Evolutionary conservation across 2,797 vertebrate species (phyloP), one percentile per base, ranked within the genome.

Genomic region (Phrynocephalus vlangalii): DNA sequence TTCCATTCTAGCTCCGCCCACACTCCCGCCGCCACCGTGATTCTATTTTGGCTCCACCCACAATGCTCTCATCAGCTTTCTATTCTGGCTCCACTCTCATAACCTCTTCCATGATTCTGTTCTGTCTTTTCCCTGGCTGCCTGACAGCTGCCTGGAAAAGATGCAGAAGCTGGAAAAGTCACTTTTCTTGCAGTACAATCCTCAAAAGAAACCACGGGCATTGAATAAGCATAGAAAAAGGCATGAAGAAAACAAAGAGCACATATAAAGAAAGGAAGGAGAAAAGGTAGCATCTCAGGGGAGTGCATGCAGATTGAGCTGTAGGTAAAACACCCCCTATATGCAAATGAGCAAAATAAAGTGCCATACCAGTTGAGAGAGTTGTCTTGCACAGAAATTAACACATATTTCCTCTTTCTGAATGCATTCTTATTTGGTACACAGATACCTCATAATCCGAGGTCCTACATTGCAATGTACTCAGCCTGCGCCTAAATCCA

Each of bases 11-110:
- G 24, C 63, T 68, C 63, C 0, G 0, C 44, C 67, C 16, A 30
- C 20, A 3, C 0, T 0, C 63, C 24, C 33, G 1, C 52, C 63
- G 44, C 24, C 33, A 1, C 52, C 38, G 44, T 28, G 2, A 18
- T 48, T 50, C 38, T 26, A 68, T 67, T 67, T 56, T 26, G 9
- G 22, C 79, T 38, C 79, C 56, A 10, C 33, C 60, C 60, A 81
- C 5, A 1, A 6, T 15, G 5, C 33, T 3, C 1, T 33, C 79
- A 80, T 56, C 52, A 9, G 30, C 7, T 10, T 26, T 11, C 18
- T 13, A n/a, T 44, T 44, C 33, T 76, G 81, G 66, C 24, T 28
- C 66, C 1, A 3, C 9, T 44, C 38, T 68, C n/a, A 56, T 30
- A 5, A 22, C 30, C 63, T 26, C 1, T n/a, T 0, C 1, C 67